Base-by-base conservation (phyloP, 2,888 invertebrate species). In the Brassicogethes aeneus region DNA sequence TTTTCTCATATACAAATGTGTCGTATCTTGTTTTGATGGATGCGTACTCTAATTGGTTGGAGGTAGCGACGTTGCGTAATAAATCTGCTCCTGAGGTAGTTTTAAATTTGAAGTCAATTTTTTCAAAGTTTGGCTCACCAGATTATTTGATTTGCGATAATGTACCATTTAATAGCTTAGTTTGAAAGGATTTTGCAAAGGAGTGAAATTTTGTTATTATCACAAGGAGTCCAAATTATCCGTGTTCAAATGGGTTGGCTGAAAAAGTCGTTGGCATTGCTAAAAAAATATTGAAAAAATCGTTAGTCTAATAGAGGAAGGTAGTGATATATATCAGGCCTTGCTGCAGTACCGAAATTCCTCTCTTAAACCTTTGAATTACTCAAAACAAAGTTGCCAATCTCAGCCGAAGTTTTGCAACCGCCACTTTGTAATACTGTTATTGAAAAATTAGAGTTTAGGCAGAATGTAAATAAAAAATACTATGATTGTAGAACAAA, bases 41-140 rank as follows among this genome's bases (percentile, higher is more conserved):
- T 42, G 53, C 48, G 41, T 44, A 52, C 34, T 44, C 45, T 3
- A 55, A 52, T 29, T 56, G n/a, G n/a, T n/a, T n/a, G n/a, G n/a
- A n/a, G n/a, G n/a, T n/a, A n/a, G n/a, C n/a, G n/a, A n/a, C n/a
- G n/a, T n/a, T n/a, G n/a, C n/a, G n/a, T n/a, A n/a, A n/a, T n/a
- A n/a, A n/a, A n/a, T n/a, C n/a, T n/a, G 34, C 36, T 3, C 29
- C 31, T 3, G 34, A 17, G n/a, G 33, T 44, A 2, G 44, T 45
- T 17, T 2, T 15, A 17, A 13, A 36, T 43, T 14, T 45, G n/a
- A 43, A 36, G 40, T 12, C 5, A 14, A 12, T 41, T n/a, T n/a
- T n/a, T n/a, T n/a, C n/a, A n/a, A n/a, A n/a, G n/a, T n/a, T n/a
- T n/a, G n/a, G n/a, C n/a, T n/a, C n/a, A n/a, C n/a, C n/a, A n/a